Percentiles rank a stretch among this genome's conserved stretches.
phyloP scores from a whole-genome alignment of 2,797 vertebrate genomes.

The Rhinophrynus dorsalis region DNA sequence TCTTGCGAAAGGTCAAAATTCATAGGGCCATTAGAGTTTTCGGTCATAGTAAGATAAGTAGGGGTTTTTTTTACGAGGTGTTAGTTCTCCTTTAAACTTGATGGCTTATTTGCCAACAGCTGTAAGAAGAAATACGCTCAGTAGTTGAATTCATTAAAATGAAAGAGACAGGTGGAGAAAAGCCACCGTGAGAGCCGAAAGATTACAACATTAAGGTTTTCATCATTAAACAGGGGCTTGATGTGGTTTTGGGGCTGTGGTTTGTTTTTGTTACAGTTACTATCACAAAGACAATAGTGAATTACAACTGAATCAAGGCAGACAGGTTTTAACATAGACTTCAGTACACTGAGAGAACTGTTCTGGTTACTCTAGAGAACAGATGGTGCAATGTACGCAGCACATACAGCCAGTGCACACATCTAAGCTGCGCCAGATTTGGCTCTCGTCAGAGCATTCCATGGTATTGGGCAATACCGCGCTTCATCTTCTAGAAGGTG shows the following conservation, averaged over 20 bases:
- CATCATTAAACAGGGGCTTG: constrained; percentile 43
- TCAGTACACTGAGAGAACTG: constrained; percentile 50
- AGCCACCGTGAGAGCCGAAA: constrained; percentile 4
- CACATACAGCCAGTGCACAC: constrained; percentile 48
- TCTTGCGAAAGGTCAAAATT: no score
- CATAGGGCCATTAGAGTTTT: no score
- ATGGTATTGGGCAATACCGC: constrained; percentile 52
- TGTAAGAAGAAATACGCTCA: no score
- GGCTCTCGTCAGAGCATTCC: constrained; percentile 50
- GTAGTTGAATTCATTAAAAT: no score
- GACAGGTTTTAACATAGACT: constrained; percentile 50
- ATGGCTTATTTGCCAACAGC: no score
- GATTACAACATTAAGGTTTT: constrained; percentile 48
- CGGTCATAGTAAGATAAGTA: no score
- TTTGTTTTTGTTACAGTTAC: constrained; percentile 56
- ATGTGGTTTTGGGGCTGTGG: constrained; percentile 53
- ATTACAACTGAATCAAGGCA: constrained; percentile 49
- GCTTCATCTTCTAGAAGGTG: constrained; percentile 21
- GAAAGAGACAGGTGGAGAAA: no score
- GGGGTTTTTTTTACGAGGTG: no score
- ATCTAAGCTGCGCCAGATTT: constrained; percentile 43
- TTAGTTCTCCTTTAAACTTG: no score
- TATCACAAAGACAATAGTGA: constrained; percentile 52
- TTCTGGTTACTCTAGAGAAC: constrained; percentile 35
- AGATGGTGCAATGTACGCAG: constrained; percentile 45